Evolutionary conservation across 2,888 invertebrate species (phyloP).

Genomic region (Amaurobius ferox): DNA sequence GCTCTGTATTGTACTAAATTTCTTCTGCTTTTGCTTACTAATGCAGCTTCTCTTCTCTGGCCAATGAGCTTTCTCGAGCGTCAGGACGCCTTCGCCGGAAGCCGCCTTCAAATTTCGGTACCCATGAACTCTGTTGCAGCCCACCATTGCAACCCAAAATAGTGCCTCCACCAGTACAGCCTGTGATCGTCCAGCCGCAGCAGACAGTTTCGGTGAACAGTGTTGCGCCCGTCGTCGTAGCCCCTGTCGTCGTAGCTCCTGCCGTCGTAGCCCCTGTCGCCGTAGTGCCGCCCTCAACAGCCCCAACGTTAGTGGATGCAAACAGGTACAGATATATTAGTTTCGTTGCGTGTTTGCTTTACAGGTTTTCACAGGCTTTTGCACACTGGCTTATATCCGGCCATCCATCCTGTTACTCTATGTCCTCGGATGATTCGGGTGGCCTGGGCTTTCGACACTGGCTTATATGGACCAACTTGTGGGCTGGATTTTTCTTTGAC

Average conservation of each 20-base stretch:
- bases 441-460: too few species aligned
- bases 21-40: slow-evolving; percentile 31
- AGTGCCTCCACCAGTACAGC: slow-evolving; percentile 5
- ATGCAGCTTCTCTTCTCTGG: slow-evolving; percentile 49
- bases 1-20: too few species aligned
- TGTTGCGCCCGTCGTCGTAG: neutral
- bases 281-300: neutral
- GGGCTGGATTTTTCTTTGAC: too few species aligned
- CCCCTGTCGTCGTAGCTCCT: neutral
- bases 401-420: too few species aligned
- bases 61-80: slow-evolving; percentile 48
- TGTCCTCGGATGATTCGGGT: too few species aligned
- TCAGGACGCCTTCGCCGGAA: slow-evolving; percentile 25
- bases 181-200: slow-evolving; percentile 4
- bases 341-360: too few species aligned
- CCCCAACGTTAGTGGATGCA: neutral
- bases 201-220: neutral
- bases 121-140: slow-evolving; percentile 18
- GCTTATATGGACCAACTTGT: too few species aligned
- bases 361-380: too few species aligned
- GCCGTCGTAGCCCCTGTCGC: neutral
- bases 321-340: slow-evolving; percentile 6
- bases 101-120: slow-evolving; percentile 12
- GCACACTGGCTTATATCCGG: too few species aligned
- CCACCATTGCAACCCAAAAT: slow-evolving; percentile 22